A percentile compares a stretch with the other conserved stretches of the same genome.
phyloP scores from a whole-genome alignment of 2,797 vertebrate species.

The Pelochelys cantorii region DNA sequence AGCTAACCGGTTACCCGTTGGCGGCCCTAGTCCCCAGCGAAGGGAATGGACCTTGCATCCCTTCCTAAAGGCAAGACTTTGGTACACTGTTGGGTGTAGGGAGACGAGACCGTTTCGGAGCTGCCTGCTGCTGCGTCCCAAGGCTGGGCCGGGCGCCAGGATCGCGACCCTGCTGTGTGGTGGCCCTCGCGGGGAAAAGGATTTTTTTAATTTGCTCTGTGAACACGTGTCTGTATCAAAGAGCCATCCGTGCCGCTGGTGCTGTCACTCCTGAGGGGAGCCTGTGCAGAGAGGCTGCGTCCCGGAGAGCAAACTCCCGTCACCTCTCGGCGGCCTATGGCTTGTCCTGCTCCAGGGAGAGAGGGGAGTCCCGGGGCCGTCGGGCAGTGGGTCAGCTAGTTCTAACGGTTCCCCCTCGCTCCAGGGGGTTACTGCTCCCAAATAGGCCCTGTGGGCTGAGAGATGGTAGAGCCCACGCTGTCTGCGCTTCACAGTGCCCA shows the following conservation, averaged over 20 bases:
- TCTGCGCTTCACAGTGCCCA: background rate
- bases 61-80: background rate
- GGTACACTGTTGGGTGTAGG: background rate
- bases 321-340: background rate
- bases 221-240: background rate
- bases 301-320: background rate
- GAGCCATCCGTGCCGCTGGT: background rate
- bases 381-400: background rate
- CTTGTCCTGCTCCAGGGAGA: background rate
- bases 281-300: background rate
- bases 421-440: background rate
- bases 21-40: background rate
- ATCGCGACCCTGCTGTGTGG: background rate
- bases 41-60: background rate
- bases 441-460: too few relatives aligned
- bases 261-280: background rate
- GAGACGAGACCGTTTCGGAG: background rate
- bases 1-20: too few relatives aligned
- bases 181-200: background rate
- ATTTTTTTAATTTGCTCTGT: too few relatives aligned
- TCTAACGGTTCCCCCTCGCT: background rate
- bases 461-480: background rate
- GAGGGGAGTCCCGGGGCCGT: background rate
- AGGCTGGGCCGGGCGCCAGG: background rate
- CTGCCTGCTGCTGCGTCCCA: too few relatives aligned